Evolutionary conservation across 1,140 invertebrate species (phyloP).

Genomic region (Homarus americanus): DNA sequence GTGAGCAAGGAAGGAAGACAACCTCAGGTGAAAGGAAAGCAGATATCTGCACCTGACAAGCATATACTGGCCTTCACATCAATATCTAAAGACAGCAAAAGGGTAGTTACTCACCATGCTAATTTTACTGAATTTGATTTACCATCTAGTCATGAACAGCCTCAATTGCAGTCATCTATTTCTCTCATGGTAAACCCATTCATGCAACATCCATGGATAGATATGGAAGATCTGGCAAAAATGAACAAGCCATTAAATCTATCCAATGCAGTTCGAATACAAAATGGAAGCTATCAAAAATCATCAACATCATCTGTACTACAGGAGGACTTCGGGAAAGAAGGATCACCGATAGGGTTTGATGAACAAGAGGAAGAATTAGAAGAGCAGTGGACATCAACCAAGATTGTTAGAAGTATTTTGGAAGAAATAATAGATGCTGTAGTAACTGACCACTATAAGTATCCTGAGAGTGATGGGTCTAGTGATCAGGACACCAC

Average conservation of each 20-base stretch:
- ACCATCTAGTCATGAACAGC: slow-evolving; percentile 77
- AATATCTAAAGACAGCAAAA: slow-evolving; percentile 72
- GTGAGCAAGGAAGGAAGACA: slow-evolving; percentile 80
- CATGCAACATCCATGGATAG: slow-evolving; percentile 76
- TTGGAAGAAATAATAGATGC: slow-evolving; percentile 81
- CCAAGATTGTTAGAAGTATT: slow-evolving; percentile 81
- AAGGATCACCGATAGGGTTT: slow-evolving; percentile 59
- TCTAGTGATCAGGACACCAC: slow-evolving; percentile 66
- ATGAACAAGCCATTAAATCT: slow-evolving; percentile 68
- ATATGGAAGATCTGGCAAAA: slow-evolving; percentile 74
- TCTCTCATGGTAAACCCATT: slow-evolving; percentile 81
- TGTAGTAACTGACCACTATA: slow-evolving; percentile 78
- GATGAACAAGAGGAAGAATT: slow-evolving; percentile 40
- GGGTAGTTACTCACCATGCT: slow-evolving; percentile 80
- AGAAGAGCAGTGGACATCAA: slow-evolving; percentile 76
- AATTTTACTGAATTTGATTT: slow-evolving; percentile 81
- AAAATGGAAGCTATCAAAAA: slow-evolving; percentile 66
- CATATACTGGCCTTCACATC: slow-evolving; percentile 74
- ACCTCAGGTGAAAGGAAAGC: slow-evolving; percentile 72
- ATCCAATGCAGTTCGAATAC: slow-evolving; percentile 56
- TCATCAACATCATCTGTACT: slow-evolving; percentile 19
- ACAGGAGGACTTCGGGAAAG: slow-evolving; percentile 23
- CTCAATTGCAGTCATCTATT: slow-evolving; percentile 76
- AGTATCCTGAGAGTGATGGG: slow-evolving; percentile 77
- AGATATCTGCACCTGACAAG: slow-evolving; percentile 75